Evolutionary conservation across 1,140 invertebrate genomes (phyloP).

Genomic region (Ceratina calcarata): DNA sequence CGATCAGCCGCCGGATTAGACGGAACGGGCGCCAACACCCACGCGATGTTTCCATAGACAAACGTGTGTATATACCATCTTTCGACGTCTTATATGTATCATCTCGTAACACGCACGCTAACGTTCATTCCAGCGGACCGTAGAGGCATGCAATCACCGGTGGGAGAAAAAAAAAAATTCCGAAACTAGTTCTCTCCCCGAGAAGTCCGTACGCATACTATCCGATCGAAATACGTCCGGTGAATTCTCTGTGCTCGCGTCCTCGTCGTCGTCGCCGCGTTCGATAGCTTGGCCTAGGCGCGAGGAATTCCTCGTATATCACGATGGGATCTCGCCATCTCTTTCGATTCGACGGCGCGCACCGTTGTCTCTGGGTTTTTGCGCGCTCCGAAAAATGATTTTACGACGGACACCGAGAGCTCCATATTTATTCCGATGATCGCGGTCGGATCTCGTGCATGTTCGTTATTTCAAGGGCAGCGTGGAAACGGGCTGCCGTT

Average conservation of each 20-base stretch:
- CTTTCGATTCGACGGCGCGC: not conserved
- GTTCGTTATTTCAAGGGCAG: conserved; percentile 34
- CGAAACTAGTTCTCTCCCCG: conserved; percentile 51
- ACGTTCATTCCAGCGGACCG: conserved; percentile 27
- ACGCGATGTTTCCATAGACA: not conserved
- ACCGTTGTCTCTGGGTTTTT: conserved; percentile 25
- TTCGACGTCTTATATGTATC: conserved; percentile 15
- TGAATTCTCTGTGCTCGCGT: conserved; percentile 36
- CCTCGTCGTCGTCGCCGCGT: too few species aligned
- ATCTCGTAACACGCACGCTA: conserved; percentile 20
- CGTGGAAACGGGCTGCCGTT: conserved; percentile 22
- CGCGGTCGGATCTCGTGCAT: conserved; percentile 3
- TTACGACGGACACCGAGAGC: conserved; percentile 27
- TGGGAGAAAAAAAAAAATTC: conserved; percentile 36
- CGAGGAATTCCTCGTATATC: conserved; percentile 38
- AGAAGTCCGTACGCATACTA: conserved; percentile 5
- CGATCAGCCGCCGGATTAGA: not conserved
- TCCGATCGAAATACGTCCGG: conserved; percentile 55
- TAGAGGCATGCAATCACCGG: conserved; percentile 35
- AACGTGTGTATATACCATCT: not conserved
- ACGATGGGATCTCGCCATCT: conserved; percentile 11
- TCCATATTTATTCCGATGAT: conserved; percentile 50
- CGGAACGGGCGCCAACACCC: not conserved
- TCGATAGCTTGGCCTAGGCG: not conserved
- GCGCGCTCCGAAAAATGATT: conserved; percentile 41